phyloP scores from a whole-genome alignment of 2,113 vertebrate genomes.

The Cacatua alba region DNA sequence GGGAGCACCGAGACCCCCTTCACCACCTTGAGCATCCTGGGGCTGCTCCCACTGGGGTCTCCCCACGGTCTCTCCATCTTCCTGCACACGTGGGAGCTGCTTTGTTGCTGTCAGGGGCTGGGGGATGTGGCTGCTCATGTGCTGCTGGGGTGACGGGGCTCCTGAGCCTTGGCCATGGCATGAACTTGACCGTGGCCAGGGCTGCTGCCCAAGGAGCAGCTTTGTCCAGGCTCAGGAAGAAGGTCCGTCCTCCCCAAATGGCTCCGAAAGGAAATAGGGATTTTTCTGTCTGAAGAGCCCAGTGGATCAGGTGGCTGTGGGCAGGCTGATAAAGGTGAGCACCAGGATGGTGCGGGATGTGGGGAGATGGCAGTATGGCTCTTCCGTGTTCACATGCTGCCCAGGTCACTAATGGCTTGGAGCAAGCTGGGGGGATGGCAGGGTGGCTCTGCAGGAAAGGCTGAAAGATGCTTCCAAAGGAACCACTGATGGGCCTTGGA shows the following conservation, averaged over 20 bases:
- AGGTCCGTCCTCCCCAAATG: neutral
- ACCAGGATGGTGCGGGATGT: accelerated
- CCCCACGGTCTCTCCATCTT: neutral
- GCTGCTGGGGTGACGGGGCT: neutral
- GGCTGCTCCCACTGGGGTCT: neutral
- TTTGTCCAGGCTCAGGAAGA: neutral
- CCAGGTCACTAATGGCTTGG: neutral
- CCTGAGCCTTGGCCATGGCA: accelerated
- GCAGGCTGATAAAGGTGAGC: neutral
- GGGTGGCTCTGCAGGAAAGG: neutral
- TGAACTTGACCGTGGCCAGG: neutral
- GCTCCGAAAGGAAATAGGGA: neutral
- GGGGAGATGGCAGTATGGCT: neutral
- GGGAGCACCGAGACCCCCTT: accelerated
- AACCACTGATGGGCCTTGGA: accelerated
- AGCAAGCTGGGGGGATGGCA: neutral
- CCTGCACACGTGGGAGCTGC: neutral
- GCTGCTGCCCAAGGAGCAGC: neutral
- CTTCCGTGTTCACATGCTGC: accelerated
- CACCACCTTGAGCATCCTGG: accelerated
- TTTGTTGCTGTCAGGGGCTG: neutral
- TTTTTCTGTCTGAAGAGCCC: neutral
- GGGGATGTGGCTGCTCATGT: neutral
- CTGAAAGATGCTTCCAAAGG: neutral
- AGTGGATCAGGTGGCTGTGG: accelerated